Conservation (phyloP, 2,888 invertebrate genomes). For the Piscicola geometra region DNA sequence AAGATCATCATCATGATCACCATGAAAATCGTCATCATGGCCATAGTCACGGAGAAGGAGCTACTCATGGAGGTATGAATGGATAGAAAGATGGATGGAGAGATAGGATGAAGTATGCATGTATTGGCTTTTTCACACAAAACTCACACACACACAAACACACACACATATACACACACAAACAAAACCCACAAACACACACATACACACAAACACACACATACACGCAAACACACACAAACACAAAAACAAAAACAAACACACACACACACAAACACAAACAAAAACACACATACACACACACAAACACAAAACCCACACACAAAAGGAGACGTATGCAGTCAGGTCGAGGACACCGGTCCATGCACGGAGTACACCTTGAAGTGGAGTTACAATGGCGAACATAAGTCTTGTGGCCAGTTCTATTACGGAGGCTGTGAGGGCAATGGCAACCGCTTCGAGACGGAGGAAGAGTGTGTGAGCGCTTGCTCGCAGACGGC, state of each 20-base stretch:
- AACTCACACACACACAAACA: too few relatives aligned
- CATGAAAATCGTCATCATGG: background rate
- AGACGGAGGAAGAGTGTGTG: slow-evolving; percentile 38
- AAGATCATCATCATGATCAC: background rate
- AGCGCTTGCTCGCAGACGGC: slow-evolving; percentile 27
- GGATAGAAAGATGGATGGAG: too few relatives aligned
- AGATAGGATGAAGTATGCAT: too few relatives aligned
- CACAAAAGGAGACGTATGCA: slow-evolving; percentile 64
- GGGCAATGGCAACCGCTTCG: slow-evolving; percentile 73
- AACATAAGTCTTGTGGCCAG: slow-evolving; percentile 66
- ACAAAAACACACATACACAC: slow-evolving; percentile 2
- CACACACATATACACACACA: too few relatives aligned
- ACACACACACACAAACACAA: background rate
- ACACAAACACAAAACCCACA: slow-evolving; percentile 8
- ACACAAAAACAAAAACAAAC: background rate
- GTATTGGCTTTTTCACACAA: too few relatives aligned
- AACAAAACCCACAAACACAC: too few relatives aligned
- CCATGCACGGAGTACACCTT: slow-evolving; percentile 33
- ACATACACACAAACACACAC: slow-evolving; percentile 1
- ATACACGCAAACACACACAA: background rate
- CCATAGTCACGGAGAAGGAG: background rate
- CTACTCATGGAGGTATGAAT: background rate
- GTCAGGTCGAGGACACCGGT: background rate
- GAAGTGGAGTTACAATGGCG: slow-evolving; percentile 26
- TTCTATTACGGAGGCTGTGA: slow-evolving; percentile 85